phyloP scores from a whole-genome alignment of 2,797 vertebrate genomes.

The Diglossa cyanea region DNA sequence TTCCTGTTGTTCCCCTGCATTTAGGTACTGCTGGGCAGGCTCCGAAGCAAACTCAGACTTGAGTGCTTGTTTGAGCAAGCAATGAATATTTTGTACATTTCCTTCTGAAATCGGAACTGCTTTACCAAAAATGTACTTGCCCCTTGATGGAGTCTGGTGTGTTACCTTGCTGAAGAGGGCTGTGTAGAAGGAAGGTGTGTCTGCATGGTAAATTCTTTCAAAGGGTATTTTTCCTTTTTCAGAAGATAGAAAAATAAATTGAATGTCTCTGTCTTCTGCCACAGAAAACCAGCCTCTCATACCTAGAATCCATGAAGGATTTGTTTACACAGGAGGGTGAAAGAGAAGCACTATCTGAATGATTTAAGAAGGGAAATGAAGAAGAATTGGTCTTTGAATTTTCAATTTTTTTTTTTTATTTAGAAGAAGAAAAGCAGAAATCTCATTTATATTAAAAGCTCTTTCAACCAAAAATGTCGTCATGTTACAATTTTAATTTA shows the following conservation, averaged over 20 bases:
- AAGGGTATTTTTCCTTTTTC: neutral
- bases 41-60: neutral
- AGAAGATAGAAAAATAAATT: neutral
- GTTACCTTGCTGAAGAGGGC: neutral
- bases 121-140: neutral
- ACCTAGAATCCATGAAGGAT: neutral
- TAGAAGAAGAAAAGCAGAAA: neutral
- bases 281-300: neutral
- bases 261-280: neutral
- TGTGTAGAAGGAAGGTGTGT: neutral
- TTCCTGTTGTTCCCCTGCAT: rapidly evolving
- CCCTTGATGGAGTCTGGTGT: neutral
- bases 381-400: neutral
- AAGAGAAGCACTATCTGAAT: neutral
- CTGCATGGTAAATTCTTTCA: neutral
- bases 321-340: neutral
- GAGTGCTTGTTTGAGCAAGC: neutral
- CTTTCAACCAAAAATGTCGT: neutral
- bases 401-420: neutral
- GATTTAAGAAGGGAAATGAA: neutral
- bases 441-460: neutral
- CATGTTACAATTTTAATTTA: neutral
- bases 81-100: neutral
- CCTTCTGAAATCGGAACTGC: neutral
- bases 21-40: neutral